phyloP scores from a whole-genome alignment of 1,140 invertebrate genomes.

The Oryctes rhinoceros region DNA sequence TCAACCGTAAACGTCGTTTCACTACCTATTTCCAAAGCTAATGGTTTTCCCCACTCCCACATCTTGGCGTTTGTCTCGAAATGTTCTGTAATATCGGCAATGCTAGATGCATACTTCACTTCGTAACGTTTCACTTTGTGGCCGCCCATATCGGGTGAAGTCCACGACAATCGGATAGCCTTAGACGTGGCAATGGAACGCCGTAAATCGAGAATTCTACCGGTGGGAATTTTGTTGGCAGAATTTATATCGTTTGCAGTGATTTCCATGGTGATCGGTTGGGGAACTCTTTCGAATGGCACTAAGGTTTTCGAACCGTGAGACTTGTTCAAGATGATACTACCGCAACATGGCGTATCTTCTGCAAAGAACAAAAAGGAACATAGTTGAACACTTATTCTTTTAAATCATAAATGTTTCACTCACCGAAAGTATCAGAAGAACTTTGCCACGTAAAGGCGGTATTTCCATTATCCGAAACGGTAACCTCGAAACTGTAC shows the following conservation, averaged over 20 bases:
- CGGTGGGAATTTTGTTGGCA: conserved; percentile 52
- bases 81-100: conserved; percentile 62
- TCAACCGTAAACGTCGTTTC: conserved; percentile 62
- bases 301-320: conserved; percentile 60
- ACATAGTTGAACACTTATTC: not conserved
- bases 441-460: conserved; percentile 60
- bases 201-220: conserved; percentile 63
- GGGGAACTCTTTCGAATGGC: conserved; percentile 63
- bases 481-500: conserved; percentile 64
- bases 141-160: conserved; percentile 66
- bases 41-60: conserved; percentile 59
- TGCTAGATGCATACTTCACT: conserved; percentile 60
- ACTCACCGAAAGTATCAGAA: conserved; percentile 53
- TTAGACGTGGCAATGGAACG: conserved; percentile 59
- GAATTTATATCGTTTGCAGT: conserved; percentile 56
- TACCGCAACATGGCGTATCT: conserved; percentile 63
- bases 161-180: conserved; percentile 63
- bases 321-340: conserved; percentile 56
- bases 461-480: conserved; percentile 64
- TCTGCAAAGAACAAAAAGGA: conserved; percentile 49
- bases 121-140: conserved; percentile 63
- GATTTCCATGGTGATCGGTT: conserved; percentile 61
- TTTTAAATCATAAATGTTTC: conserved; percentile 16
- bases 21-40: conserved; percentile 60
- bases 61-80: conserved; percentile 59